These are phyloP conservation scores for Solea senegalensis DNA, from an alignment of 2,113 vertebrate genomes.

Conservation along the genomic window DNA sequence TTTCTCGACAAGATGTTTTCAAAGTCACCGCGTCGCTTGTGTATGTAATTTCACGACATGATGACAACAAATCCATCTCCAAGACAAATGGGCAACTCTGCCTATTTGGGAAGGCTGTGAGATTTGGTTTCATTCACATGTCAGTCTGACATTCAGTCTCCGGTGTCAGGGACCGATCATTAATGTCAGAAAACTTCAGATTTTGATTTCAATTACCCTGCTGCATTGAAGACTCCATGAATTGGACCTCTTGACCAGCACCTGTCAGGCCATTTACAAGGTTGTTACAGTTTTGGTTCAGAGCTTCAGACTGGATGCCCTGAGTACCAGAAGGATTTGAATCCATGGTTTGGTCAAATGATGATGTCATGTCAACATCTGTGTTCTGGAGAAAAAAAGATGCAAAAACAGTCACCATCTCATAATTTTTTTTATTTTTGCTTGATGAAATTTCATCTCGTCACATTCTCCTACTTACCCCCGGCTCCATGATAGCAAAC, in stretches of 20 bases:
- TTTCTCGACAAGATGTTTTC: background rate
- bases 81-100: background rate
- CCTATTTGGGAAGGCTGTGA: background rate
- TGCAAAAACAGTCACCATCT: background rate
- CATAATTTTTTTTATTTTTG: background rate
- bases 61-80: background rate
- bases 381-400: constrained; percentile 79
- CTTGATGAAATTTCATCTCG: background rate
- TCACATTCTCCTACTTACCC: constrained; percentile 76
- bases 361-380: constrained; percentile 78
- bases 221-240: constrained; percentile 82
- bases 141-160: background rate
- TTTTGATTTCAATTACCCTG: constrained; percentile 63
- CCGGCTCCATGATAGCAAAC: constrained; percentile 92
- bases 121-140: background rate
- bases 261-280: background rate
- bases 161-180: background rate
- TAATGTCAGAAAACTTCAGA: background rate
- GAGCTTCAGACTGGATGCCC: constrained; percentile 6
- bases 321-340: background rate
- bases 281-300: background rate
- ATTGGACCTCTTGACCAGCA: constrained; percentile 82
- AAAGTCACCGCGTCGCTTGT: background rate
- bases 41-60: background rate
- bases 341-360: constrained; percentile 15